These are phyloP conservation scores for Turdus rufiventris DNA, from an alignment of 2,113 vertebrate species.

Conservation along the genomic window DNA sequence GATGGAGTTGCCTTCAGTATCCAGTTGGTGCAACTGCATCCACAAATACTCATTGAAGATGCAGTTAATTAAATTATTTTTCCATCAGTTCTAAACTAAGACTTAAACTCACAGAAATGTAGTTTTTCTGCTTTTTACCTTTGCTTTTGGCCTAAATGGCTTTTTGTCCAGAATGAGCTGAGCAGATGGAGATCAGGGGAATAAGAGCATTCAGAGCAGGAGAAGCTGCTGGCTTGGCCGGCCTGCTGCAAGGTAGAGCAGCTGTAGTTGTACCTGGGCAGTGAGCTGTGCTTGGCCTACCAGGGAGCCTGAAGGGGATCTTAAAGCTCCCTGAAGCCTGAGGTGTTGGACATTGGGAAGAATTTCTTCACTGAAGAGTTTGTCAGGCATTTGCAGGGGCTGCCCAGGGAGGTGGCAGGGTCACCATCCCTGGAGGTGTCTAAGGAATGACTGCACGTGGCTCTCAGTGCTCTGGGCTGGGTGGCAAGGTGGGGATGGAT, in stretches of 20 bases:
- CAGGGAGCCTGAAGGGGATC: background rate
- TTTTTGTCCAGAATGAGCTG: background rate
- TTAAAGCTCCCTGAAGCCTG: background rate
- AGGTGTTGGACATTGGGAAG: background rate
- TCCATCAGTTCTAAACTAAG: background rate
- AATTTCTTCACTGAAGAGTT: background rate
- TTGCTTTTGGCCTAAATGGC: background rate
- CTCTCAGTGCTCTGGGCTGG: background rate
- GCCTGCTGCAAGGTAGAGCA: background rate
- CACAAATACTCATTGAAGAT: background rate
- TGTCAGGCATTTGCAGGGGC: background rate
- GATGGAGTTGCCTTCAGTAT: background rate
- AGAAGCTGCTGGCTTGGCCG: background rate
- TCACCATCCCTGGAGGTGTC: background rate
- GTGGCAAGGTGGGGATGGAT: background rate
- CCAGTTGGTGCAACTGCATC: background rate
- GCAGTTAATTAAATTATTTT: background rate
- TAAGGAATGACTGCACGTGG: rapidly evolving
- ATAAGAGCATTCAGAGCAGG: background rate
- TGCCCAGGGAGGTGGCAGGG: background rate
- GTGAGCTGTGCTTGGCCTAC: background rate
- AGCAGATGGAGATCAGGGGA: background rate
- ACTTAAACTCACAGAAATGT: background rate
- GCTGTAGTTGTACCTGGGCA: background rate
- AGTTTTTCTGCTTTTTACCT: background rate